phyloP scores from a whole-genome alignment of 2,888 invertebrate genomes.

The Epistrophella euchroma region DNA sequence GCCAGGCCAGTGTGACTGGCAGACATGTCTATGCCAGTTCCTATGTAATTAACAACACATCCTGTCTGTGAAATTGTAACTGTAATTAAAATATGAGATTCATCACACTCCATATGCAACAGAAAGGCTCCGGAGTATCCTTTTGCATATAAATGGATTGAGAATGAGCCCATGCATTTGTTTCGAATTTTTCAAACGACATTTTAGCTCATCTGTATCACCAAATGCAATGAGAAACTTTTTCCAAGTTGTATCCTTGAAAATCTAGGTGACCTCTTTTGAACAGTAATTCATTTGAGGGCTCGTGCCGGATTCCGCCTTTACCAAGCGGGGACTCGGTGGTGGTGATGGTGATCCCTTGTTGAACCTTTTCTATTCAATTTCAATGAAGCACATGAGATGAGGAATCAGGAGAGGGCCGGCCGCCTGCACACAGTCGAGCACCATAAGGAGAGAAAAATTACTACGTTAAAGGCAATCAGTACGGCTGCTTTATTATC shows the following conservation, averaged over 20 bases:
- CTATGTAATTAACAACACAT: slow-evolving; percentile 75
- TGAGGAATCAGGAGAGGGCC: background rate
- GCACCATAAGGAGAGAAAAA: slow-evolving; percentile 8
- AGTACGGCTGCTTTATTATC: slow-evolving; percentile 72
- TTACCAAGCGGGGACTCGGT: background rate
- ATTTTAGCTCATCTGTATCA: slow-evolving; percentile 10
- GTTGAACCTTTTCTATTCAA: slow-evolving; percentile 53
- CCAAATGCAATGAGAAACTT: slow-evolving; percentile 33
- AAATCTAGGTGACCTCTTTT: slow-evolving; percentile 71
- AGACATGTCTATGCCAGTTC: slow-evolving; percentile 75
- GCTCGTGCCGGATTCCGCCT: background rate
- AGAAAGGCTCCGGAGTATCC: slow-evolving; percentile 22
- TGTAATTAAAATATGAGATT: slow-evolving; percentile 76
- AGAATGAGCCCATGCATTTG: slow-evolving; percentile 34
- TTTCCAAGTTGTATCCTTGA: slow-evolving; percentile 57
- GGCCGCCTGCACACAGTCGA: background rate
- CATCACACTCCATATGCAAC: slow-evolving; percentile 62
- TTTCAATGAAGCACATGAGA: slow-evolving; percentile 47
- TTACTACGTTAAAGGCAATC: slow-evolving; percentile 72
- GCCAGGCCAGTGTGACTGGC: slow-evolving; percentile 54
- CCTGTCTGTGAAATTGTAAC: slow-evolving; percentile 76
- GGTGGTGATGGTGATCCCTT: background rate
- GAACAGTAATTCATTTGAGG: slow-evolving; percentile 15
- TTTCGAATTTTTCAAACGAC: slow-evolving; percentile 43
- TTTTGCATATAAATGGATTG: slow-evolving; percentile 65